Conservation (phyloP, 2,113 vertebrate genomes). For the Solea senegalensis region DNA sequence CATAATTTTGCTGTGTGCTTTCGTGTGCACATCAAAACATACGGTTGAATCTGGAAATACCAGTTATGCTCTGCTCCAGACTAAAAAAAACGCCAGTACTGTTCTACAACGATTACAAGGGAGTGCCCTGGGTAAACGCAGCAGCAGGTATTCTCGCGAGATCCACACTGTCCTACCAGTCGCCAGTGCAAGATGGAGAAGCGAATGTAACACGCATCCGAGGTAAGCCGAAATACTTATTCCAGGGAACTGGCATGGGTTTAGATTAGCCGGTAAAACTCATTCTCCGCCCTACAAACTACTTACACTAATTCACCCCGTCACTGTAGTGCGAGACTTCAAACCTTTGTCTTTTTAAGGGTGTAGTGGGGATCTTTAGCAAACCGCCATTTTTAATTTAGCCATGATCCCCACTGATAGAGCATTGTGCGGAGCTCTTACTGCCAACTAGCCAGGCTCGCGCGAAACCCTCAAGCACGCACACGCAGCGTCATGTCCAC, state of each 20-base stretch:
- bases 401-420: slow-evolving; percentile 69
- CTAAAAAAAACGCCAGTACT: slow-evolving; percentile 8
- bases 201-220: slow-evolving; percentile 80
- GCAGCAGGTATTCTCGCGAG: slow-evolving; percentile 77
- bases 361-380: slow-evolving; percentile 68
- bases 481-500: slow-evolving; percentile 15
- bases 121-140: slow-evolving; percentile 59
- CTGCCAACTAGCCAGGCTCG: slow-evolving; percentile 48
- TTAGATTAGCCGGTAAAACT: not conserved
- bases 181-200: slow-evolving; percentile 86
- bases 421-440: slow-evolving; percentile 74
- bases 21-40: slow-evolving; percentile 38
- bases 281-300: not conserved
- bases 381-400: slow-evolving; percentile 88
- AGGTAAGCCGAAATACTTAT: slow-evolving; percentile 77
- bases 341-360: slow-evolving; percentile 45
- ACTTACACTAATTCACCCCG: not conserved
- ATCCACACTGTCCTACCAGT: slow-evolving; percentile 69
- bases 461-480: slow-evolving; percentile 51
- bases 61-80: not conserved
- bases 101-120: slow-evolving; percentile 45
- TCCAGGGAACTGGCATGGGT: slow-evolving; percentile 12
- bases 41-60: not conserved
- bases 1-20: slow-evolving; percentile 40
- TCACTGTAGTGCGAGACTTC: not conserved